These are phyloP conservation scores for Oryzias woworae DNA, from an alignment of 2,113 vertebrate species.

Conservation along the genomic window DNA sequence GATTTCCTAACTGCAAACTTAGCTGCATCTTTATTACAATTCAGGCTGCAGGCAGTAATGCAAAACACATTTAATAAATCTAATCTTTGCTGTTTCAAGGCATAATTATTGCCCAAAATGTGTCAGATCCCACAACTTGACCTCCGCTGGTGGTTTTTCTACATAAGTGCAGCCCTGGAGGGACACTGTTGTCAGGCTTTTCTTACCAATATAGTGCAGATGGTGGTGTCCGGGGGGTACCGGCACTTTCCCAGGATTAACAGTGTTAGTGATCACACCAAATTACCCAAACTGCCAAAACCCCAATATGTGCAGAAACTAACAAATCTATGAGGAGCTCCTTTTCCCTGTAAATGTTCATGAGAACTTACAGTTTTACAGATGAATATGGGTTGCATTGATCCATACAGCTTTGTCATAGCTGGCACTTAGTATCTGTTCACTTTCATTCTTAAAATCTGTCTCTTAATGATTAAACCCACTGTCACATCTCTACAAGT, in stretches of 20 bases:
- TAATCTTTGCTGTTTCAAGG: conserved; percentile 15
- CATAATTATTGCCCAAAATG: not conserved
- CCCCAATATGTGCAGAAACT: conserved; percentile 8
- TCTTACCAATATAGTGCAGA: conserved; percentile 43
- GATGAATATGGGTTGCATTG: too few species aligned
- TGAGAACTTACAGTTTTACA: too few species aligned
- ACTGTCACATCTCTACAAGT: too few species aligned
- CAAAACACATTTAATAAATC: not conserved
- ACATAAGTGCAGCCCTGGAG: conserved; percentile 38
- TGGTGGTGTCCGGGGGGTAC: conserved; percentile 22
- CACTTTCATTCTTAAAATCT: too few species aligned
- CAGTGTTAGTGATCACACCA: conserved; percentile 23
- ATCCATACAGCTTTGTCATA: too few species aligned
- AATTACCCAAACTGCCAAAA: conserved; percentile 28
- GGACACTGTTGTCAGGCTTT: conserved; percentile 33
- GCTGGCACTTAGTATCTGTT: too few species aligned
- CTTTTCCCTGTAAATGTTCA: not conserved
- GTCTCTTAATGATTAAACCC: too few species aligned
- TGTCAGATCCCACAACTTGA: conserved; percentile 40
- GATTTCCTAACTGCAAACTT: not conserved
- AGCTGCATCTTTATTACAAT: conserved; percentile 8
- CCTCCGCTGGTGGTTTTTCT: conserved; percentile 24
- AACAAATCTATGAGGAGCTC: not conserved
- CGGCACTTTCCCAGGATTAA: conserved; percentile 41
- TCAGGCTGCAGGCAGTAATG: not conserved